Percentiles rank a stretch among this genome's conserved stretches.
These are phyloP conservation scores for Orchestia grillus DNA, from an alignment of 1,140 invertebrate genomes.

Conservation along the genomic window DNA sequence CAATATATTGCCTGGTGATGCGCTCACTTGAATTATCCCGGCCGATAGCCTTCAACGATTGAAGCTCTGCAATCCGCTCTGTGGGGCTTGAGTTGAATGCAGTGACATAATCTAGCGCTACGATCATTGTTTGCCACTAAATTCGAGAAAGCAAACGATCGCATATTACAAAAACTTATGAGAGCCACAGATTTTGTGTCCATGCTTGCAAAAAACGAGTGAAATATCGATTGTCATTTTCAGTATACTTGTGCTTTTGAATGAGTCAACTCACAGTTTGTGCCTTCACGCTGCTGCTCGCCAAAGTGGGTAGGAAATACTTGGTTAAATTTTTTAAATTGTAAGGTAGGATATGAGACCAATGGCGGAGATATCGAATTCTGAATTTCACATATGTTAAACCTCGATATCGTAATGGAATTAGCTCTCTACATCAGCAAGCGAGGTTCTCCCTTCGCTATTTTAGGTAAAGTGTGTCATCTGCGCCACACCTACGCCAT, in stretches of 20 bases:
- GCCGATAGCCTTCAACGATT: neutral
- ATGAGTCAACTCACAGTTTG: neutral
- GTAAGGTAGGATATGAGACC: too few species aligned
- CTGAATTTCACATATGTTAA: too few species aligned
- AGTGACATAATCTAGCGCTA: neutral
- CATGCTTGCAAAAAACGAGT: neutral
- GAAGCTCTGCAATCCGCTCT: neutral
- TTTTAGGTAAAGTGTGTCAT: too few species aligned
- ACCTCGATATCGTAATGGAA: too few species aligned
- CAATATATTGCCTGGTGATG: neutral
- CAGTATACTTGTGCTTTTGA: neutral
- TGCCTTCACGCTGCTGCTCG: too few species aligned
- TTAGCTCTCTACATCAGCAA: too few species aligned
- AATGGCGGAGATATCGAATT: too few species aligned
- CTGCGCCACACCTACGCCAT: too few species aligned
- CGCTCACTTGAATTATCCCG: slow-evolving; percentile 10
- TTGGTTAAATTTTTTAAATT: too few species aligned
- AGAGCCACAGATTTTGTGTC: neutral
- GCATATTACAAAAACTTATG: neutral
- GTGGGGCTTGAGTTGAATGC: neutral
- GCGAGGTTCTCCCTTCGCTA: too few species aligned
- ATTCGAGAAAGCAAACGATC: neutral
- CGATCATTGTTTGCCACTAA: neutral
- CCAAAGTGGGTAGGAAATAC: too few species aligned
- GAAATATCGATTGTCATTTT: neutral